Conservation (phyloP, 2,888 invertebrate species). For the Ceramica pisi region DNA sequence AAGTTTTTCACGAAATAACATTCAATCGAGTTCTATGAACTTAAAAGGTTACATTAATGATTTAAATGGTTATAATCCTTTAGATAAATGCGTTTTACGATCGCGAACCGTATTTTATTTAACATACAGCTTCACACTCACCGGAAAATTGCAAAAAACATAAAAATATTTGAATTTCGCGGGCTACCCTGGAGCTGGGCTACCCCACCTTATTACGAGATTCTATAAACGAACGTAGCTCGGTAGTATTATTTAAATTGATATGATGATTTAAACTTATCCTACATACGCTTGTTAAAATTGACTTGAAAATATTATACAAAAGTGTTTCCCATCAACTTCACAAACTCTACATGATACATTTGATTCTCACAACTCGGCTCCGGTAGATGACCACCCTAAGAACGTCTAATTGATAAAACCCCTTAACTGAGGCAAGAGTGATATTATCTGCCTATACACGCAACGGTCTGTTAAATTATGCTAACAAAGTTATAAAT, state of each 20-base stretch:
- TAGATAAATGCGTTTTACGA: too few relatives aligned
- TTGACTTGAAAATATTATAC: slow-evolving; percentile 8
- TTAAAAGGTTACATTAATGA: too few relatives aligned
- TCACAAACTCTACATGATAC: slow-evolving; percentile 50
- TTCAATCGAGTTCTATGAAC: too few relatives aligned
- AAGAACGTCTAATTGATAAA: slow-evolving; percentile 67
- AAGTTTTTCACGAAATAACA: too few relatives aligned
- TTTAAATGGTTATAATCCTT: too few relatives aligned
- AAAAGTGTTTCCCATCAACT: slow-evolving; percentile 38
- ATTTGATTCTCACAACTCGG: slow-evolving; percentile 58
- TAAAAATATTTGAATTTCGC: too few relatives aligned
- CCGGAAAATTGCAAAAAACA: too few relatives aligned
- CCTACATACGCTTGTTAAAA: slow-evolving; percentile 5
- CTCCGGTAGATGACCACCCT: slow-evolving; percentile 68
- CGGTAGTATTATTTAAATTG: slow-evolving; percentile 10
- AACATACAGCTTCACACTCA: too few relatives aligned
- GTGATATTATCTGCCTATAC: slow-evolving; percentile 75
- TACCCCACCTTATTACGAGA: too few relatives aligned
- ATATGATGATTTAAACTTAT: slow-evolving; percentile 1
- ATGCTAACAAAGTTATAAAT: slow-evolving; percentile 84
- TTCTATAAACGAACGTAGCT: slow-evolving; percentile 20
- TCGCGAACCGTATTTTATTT: too few relatives aligned
- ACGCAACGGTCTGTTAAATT: slow-evolving; percentile 79
- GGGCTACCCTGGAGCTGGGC: too few relatives aligned
- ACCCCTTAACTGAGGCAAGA: slow-evolving; percentile 59